These are phyloP conservation scores for Nyctibius bracteatus DNA, from an alignment of 2,113 vertebrate species.

Conservation along the genomic window DNA sequence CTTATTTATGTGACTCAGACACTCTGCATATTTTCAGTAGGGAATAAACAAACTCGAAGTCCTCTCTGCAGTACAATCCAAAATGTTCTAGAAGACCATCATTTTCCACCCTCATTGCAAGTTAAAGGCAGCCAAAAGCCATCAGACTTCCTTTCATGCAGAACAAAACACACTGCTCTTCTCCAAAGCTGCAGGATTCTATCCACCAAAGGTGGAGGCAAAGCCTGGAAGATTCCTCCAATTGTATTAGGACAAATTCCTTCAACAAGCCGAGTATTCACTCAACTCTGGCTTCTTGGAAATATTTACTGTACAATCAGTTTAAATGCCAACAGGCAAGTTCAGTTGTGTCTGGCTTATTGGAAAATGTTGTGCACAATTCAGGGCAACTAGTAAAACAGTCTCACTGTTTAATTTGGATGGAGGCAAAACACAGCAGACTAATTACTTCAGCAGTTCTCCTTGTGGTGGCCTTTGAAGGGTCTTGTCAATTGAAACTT, in stretches of 20 bases:
- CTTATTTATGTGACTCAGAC: constrained; percentile 68
- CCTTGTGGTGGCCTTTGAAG: background rate
- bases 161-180: background rate
- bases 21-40: constrained; percentile 27
- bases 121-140: constrained; percentile 36
- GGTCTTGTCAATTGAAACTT: background rate
- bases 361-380: background rate
- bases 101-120: constrained; percentile 50
- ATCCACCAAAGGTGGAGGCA: background rate
- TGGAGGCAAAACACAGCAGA: background rate
- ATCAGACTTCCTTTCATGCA: background rate
- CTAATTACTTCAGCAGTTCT: constrained; percentile 14
- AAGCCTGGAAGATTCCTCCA: background rate
- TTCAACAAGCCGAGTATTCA: background rate
- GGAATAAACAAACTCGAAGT: constrained; percentile 62
- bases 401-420: background rate
- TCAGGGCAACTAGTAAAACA: background rate
- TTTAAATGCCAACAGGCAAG: background rate
- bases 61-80: constrained; percentile 24
- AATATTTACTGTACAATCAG: background rate
- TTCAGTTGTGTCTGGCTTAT: background rate
- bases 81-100: constrained; percentile 48
- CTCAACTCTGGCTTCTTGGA: background rate
- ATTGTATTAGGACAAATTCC: background rate
- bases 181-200: background rate